These are phyloP conservation scores for Hydrolagus affinis DNA, from an alignment of 2,113 vertebrate species.

Conservation along the genomic window DNA sequence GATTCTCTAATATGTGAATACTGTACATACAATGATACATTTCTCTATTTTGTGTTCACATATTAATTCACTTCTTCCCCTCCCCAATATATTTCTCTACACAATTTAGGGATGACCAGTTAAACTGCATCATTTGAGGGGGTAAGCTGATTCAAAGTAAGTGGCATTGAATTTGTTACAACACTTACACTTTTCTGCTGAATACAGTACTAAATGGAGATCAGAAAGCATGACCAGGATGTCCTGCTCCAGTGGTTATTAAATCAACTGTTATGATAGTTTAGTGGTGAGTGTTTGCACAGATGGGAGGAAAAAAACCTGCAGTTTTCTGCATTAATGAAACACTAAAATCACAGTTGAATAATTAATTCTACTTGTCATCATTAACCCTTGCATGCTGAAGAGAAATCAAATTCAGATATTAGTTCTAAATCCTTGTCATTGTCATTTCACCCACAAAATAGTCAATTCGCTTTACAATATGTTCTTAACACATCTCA, in stretches of 20 bases:
- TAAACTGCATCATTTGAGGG: constrained; percentile 1
- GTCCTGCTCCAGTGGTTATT: neutral
- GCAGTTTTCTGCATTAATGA: constrained; percentile 10
- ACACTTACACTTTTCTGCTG: neutral
- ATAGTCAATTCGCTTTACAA: no score
- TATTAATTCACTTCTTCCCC: neutral
- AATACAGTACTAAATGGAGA: neutral
- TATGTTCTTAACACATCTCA: no score
- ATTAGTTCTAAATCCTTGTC: no score
- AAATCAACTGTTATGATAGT: constrained; percentile 4
- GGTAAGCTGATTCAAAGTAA: neutral
- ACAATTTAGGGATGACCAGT: neutral
- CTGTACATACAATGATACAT: neutral
- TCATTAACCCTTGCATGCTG: no score
- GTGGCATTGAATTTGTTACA: neutral
- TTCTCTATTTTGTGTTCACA: neutral
- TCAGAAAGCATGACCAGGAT: constrained; percentile 19
- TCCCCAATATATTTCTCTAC: neutral
- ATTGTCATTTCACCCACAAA: no score
- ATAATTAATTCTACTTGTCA: neutral
- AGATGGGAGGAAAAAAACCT: neutral
- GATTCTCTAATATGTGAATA: constrained; percentile 4
- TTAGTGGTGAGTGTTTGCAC: neutral
- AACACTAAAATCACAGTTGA: constrained; percentile 2
- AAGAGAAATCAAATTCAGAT: neutral